A percentile compares a stretch with the other conserved stretches of the same genome.
Evolutionary conservation across 2,113 vertebrate genomes (phyloP).

Genomic region (Dicentrarchus labrax): DNA sequence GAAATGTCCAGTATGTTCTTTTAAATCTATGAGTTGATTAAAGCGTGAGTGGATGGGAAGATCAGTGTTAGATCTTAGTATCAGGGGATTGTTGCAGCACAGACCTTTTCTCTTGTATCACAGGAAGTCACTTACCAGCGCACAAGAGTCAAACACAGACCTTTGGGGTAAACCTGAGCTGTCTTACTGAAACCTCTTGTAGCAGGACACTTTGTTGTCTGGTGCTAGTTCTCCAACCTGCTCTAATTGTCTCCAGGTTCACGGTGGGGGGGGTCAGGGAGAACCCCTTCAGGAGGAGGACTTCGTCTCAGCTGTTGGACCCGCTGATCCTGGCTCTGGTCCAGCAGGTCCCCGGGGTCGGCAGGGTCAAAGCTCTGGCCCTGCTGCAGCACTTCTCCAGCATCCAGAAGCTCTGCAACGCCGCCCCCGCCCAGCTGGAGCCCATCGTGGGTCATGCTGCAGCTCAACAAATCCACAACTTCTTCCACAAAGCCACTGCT

Average conservation of each 20-base stretch:
- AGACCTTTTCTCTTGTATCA: too few relatives aligned
- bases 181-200: not conserved
- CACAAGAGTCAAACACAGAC: too few relatives aligned
- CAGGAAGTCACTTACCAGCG: too few relatives aligned
- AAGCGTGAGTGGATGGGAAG: too few relatives aligned
- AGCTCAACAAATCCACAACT: conserved; percentile 79
- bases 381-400: conserved; percentile 88
- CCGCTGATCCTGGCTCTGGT: conserved; percentile 81
- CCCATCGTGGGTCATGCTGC: conserved; percentile 81
- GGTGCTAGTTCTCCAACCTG: not conserved
- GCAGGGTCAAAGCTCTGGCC: conserved; percentile 88
- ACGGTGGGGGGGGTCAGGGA: conserved; percentile 84
- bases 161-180: too few relatives aligned
- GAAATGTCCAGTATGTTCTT: too few relatives aligned
- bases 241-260: conserved; percentile 81
- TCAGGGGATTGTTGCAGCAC: too few relatives aligned
- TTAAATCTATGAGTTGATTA: too few relatives aligned
- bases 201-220: not conserved
- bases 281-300: conserved; percentile 86
- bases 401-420: conserved; percentile 86
- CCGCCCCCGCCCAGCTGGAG: conserved; percentile 83
- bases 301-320: conserved; percentile 73
- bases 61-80: too few relatives aligned
- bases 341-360: conserved; percentile 91
- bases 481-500: too few relatives aligned